These are phyloP conservation scores for Macquaria ambigua DNA, from an alignment of 2,113 vertebrate genomes.

Conservation along the genomic window DNA sequence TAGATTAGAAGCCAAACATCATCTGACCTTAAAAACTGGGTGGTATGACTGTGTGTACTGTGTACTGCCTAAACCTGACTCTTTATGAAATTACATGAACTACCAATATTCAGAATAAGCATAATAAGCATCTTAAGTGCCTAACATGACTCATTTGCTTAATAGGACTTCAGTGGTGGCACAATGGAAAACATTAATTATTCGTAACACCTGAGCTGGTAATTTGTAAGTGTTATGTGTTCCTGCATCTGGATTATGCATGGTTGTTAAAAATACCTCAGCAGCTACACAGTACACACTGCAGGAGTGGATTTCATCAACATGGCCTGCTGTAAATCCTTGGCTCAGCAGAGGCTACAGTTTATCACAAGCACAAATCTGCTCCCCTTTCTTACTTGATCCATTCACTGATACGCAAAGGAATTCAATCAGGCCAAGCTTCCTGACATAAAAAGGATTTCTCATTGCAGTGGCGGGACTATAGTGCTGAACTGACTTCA, in stretches of 20 bases:
- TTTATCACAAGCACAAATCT: slow-evolving; percentile 84
- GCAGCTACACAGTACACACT: slow-evolving; percentile 47
- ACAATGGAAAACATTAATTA: slow-evolving; percentile 51
- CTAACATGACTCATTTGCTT: slow-evolving; percentile 46
- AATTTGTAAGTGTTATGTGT: slow-evolving; percentile 48
- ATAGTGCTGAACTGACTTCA: slow-evolving; percentile 77
- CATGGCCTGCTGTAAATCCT: slow-evolving; percentile 78
- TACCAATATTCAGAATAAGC: slow-evolving; percentile 27
- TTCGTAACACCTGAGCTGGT: slow-evolving; percentile 51
- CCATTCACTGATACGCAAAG: slow-evolving; percentile 84
- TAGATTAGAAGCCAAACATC: not conserved
- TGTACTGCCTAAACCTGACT: not conserved
- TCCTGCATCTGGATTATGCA: slow-evolving; percentile 59
- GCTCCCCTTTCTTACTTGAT: slow-evolving; percentile 82
- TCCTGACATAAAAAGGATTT: slow-evolving; percentile 83
- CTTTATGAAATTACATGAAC: slow-evolving; percentile 27
- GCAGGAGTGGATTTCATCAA: slow-evolving; percentile 81
- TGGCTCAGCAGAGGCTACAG: slow-evolving; percentile 80
- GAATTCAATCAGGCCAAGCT: slow-evolving; percentile 85
- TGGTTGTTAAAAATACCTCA: slow-evolving; percentile 61
- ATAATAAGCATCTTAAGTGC: slow-evolving; percentile 28
- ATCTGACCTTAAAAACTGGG: not conserved
- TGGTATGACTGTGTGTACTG: not conserved
- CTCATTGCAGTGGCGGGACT: slow-evolving; percentile 64
- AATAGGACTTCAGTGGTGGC: slow-evolving; percentile 42